A percentile compares a stretch with the other conserved stretches of the same genome.
Conservation (phyloP, 2,888 invertebrate genomes). For the Gymnocheta viridis region DNA sequence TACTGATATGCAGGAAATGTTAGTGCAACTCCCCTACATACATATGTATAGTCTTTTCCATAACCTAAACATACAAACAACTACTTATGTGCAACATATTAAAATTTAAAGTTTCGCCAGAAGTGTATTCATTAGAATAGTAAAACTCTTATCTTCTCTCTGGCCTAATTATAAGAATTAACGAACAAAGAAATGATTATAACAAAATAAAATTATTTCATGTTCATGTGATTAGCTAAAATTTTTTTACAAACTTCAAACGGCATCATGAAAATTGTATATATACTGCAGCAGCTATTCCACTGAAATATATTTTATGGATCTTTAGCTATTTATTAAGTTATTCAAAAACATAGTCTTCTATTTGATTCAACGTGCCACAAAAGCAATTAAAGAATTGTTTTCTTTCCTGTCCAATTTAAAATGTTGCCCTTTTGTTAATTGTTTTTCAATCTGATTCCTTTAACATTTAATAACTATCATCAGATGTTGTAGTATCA, state of each 20-base stretch:
- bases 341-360: no score
- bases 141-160: conserved; percentile 27
- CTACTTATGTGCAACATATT: neutral
- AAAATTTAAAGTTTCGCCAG: neutral
- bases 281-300: neutral
- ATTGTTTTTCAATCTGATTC: conserved; percentile 15
- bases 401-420: neutral
- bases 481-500: conserved; percentile 30
- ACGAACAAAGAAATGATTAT: conserved; percentile 12
- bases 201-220: conserved; percentile 13
- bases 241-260: no score
- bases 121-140: neutral
- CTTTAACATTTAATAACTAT: conserved; percentile 17
- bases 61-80: neutral
- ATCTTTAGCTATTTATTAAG: neutral
- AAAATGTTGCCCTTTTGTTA: neutral
- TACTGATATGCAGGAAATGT: neutral
- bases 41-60: neutral
- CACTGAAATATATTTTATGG: neutral
- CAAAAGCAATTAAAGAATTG: neutral
- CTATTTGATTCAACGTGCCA: neutral
- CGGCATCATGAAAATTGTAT: neutral
- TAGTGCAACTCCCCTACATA: neutral
- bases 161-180: conserved; percentile 3
- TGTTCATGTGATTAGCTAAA: conserved; percentile 6